A percentile compares a stretch with the other conserved stretches of the same genome.
Evolutionary conservation across 2,113 vertebrate genomes (phyloP).

Genomic region (Turnix velox): DNA sequence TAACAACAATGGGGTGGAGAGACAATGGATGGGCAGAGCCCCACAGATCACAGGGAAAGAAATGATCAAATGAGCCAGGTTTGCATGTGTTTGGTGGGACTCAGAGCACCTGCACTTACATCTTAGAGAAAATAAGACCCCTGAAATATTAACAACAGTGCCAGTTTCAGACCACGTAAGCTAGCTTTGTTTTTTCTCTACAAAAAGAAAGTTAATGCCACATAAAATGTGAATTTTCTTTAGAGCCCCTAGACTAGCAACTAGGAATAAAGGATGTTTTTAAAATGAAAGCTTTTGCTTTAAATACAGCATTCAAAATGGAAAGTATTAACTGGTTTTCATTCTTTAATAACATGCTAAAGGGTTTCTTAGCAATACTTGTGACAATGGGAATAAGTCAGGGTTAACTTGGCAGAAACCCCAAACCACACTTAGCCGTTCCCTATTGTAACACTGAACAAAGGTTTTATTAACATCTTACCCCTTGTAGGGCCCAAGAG

Average conservation of each 20-base stretch:
- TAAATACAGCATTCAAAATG: not conserved
- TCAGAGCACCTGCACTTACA: not conserved
- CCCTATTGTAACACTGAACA: not conserved
- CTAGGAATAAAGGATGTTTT: not conserved
- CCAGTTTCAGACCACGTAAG: not conserved
- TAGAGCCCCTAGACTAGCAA: not conserved
- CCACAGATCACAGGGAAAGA: not conserved
- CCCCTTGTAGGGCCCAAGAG: not conserved
- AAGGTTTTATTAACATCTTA: slow-evolving; percentile 45
- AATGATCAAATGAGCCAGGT: not conserved
- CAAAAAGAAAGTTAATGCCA: not conserved
- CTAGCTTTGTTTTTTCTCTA: not conserved
- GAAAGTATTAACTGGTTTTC: not conserved
- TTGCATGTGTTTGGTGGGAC: not conserved
- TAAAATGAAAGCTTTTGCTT: not conserved
- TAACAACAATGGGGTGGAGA: not conserved
- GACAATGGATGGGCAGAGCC: not conserved
- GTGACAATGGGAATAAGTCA: not conserved
- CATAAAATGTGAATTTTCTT: not conserved
- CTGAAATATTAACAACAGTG: not conserved
- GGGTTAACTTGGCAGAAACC: slow-evolving; percentile 37
- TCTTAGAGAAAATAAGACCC: not conserved
- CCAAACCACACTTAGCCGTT: slow-evolving; percentile 28
- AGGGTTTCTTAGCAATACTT: not conserved
- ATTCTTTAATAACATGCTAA: not conserved